phyloP scores from a whole-genome alignment of 2,113 vertebrate species.

The Cyanistes caeruleus region DNA sequence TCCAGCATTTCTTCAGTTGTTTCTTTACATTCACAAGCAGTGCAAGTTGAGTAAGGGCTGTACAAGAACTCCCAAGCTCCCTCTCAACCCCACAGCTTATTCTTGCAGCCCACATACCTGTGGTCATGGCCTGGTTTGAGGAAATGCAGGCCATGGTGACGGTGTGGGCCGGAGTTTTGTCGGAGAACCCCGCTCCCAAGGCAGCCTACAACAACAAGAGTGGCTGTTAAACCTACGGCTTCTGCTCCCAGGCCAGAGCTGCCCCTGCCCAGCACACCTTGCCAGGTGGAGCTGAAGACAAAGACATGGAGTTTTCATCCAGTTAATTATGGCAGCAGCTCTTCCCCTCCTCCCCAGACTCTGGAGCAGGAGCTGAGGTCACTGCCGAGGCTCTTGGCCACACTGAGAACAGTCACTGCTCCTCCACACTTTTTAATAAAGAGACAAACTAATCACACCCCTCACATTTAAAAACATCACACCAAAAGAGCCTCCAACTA shows the following conservation, averaged over 20 bases:
- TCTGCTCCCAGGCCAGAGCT: not conserved
- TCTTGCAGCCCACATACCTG: conserved; percentile 76
- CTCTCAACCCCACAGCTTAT: not conserved
- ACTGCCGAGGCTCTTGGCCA: fast-evolving
- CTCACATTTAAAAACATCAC: not conserved
- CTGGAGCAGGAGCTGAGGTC: not conserved
- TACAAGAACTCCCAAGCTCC: not conserved
- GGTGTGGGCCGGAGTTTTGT: conserved; percentile 92
- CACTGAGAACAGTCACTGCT: fast-evolving
- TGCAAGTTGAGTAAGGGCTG: fast-evolving
- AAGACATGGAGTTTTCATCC: fast-evolving
- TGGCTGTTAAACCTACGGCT: not conserved
- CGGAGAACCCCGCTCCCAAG: conserved; percentile 92
- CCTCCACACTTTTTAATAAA: not conserved
- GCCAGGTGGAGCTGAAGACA: not conserved
- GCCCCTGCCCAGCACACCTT: not conserved
- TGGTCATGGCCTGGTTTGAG: conserved; percentile 96
- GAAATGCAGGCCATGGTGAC: conserved; percentile 99
- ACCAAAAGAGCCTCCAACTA: not conserved
- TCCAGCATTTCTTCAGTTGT: not conserved
- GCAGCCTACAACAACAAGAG: conserved; percentile 79
- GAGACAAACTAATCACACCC: not conserved
- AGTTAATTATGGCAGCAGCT: not conserved
- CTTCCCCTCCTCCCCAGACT: not conserved
- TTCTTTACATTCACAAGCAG: not conserved